These are phyloP conservation scores for Leucoptera coffeella DNA, from an alignment of 2,888 invertebrate species.

Conservation along the genomic window DNA sequence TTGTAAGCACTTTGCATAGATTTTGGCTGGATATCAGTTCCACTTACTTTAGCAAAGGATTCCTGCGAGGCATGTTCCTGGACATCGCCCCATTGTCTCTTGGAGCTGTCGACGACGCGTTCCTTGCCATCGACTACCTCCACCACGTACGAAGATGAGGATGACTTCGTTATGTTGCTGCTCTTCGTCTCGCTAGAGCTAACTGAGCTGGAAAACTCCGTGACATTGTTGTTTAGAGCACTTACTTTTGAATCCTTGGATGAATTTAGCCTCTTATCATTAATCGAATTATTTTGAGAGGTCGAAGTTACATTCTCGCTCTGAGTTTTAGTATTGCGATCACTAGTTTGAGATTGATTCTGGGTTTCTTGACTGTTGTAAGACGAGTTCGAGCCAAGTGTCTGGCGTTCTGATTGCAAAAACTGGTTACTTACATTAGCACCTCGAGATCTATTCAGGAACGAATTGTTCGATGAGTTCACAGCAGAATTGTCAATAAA, in stretches of 20 bases:
- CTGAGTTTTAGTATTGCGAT: neutral
- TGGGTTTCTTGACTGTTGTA: no score
- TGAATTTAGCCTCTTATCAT: no score
- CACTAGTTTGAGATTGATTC: constrained; percentile 10
- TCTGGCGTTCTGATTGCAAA: constrained; percentile 35
- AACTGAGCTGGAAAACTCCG: constrained; percentile 29
- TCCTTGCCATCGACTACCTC: constrained; percentile 63
- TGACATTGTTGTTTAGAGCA: constrained; percentile 21
- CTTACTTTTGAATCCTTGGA: constrained; percentile 7
- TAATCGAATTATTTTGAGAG: no score
- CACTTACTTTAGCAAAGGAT: constrained; percentile 44
- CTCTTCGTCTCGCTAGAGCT: constrained; percentile 46
- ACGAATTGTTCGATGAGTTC: constrained; percentile 16
- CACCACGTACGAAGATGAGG: constrained; percentile 58
- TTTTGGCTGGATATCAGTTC: constrained; percentile 54
- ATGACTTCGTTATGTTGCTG: constrained; percentile 51
- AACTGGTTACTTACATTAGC: constrained; percentile 32
- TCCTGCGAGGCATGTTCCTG: constrained; percentile 42
- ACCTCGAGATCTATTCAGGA: constrained; percentile 22
- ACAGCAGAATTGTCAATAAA: constrained; percentile 26
- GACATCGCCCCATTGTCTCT: constrained; percentile 52
- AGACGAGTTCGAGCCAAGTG: no score
- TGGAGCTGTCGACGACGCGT: constrained; percentile 52
- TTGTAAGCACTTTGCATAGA: constrained; percentile 45
- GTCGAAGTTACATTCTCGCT: neutral